phyloP scores from a whole-genome alignment of 2,113 vertebrate species.

The Gambusia holbrooki region DNA sequence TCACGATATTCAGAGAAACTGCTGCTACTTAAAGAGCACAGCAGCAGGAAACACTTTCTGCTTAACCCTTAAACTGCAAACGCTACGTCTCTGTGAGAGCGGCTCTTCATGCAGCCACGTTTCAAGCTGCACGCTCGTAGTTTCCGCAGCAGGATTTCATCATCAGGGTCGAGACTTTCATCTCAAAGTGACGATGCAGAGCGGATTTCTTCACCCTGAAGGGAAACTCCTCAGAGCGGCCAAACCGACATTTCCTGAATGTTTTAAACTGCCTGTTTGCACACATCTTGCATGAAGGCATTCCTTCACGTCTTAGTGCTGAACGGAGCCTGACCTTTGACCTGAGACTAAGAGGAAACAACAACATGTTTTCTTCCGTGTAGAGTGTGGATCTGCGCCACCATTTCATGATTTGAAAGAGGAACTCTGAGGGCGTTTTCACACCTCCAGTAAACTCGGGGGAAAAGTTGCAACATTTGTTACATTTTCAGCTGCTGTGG shows the following conservation, averaged over 20 bases:
- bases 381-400: background rate
- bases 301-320: background rate
- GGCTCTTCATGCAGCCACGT: background rate
- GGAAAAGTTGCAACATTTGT: no score
- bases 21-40: background rate
- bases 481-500: no score
- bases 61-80: background rate
- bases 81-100: background rate
- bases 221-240: background rate
- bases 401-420: background rate
- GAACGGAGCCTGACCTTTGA: constrained; percentile 9
- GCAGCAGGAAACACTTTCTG: background rate
- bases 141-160: background rate
- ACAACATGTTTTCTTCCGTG: background rate
- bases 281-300: background rate
- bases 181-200: background rate
- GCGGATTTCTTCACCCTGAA: background rate
- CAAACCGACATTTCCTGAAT: background rate
- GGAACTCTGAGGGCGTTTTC: no score
- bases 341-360: background rate
- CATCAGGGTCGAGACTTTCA: background rate
- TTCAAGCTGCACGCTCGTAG: background rate
- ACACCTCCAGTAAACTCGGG: no score
- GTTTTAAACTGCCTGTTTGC: background rate
- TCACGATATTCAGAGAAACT: background rate